Conservation (phyloP, 2,797 vertebrate genomes). For the Aulostomus chinensis region DNA sequence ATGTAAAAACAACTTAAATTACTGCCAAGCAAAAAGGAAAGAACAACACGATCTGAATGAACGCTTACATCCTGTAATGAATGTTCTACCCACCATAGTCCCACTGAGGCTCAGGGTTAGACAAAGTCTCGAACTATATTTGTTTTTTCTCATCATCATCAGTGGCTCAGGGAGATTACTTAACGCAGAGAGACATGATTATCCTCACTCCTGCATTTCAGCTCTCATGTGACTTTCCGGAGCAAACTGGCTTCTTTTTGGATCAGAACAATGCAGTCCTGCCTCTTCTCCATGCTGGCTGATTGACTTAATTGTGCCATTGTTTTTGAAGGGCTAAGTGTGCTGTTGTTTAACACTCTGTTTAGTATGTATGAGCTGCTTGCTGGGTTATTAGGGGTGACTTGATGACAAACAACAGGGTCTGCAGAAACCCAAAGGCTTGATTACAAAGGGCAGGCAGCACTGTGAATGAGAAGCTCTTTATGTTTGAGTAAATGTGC, state of each 20-base stretch:
- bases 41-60: background rate
- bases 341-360: constrained; percentile 69
- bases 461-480: constrained; percentile 37
- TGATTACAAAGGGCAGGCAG: constrained; percentile 69
- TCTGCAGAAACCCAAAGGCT: constrained; percentile 56
- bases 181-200: constrained; percentile 33
- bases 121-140: constrained; percentile 36
- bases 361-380: constrained; percentile 70
- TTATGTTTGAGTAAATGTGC: background rate
- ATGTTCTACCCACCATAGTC: constrained; percentile 16
- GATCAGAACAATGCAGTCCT: constrained; percentile 33
- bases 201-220: constrained; percentile 20
- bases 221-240: constrained; percentile 49
- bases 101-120: constrained; percentile 28
- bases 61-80: constrained; percentile 21
- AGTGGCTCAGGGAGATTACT: constrained; percentile 48
- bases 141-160: constrained; percentile 41
- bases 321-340: constrained; percentile 62
- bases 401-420: constrained; percentile 72
- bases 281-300: constrained; percentile 56
- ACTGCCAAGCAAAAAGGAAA: too few relatives aligned
- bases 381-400: constrained; percentile 65
- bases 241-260: constrained; percentile 36
- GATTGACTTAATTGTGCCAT: constrained; percentile 75
- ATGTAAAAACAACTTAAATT: too few relatives aligned